phyloP scores from a whole-genome alignment of 2,113 vertebrate species.

The Coracopsis vasa region DNA sequence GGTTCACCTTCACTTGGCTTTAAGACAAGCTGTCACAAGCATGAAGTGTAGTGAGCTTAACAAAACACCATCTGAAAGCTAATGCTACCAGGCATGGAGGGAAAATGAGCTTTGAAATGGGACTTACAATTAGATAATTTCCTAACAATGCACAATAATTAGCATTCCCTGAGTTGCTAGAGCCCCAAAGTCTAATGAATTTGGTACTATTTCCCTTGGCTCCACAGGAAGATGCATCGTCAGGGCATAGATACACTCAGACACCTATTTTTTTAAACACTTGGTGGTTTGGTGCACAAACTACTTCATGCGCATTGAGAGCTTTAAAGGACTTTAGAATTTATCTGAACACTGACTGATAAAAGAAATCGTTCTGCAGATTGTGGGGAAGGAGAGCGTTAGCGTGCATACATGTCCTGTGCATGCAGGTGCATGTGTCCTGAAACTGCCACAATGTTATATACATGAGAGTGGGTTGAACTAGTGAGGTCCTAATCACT shows the following conservation, averaged over 20 bases:
- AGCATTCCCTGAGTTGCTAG: neutral
- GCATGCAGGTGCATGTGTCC: too few species aligned
- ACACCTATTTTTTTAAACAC: neutral
- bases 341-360: neutral
- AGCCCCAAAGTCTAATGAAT: neutral
- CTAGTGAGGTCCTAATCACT: neutral
- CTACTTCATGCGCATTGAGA: rapidly evolving
- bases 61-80: neutral
- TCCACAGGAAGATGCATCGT: neutral
- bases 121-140: neutral
- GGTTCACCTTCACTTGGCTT: neutral
- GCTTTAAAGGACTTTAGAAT: neutral
- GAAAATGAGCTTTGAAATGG: slow-evolving; percentile 9
- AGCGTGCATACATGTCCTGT: rapidly evolving
- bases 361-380: neutral
- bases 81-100: neutral
- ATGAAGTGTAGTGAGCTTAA: neutral
- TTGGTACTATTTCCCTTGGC: neutral
- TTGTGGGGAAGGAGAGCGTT: neutral
- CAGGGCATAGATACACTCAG: neutral
- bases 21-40: neutral
- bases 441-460: neutral
- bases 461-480: neutral
- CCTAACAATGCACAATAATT: neutral
- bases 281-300: neutral